Percentiles rank a stretch among this genome's conserved stretches.
Evolutionary conservation across 1,140 invertebrate species (phyloP).

Genomic region (Sarcophaga peregrina): DNA sequence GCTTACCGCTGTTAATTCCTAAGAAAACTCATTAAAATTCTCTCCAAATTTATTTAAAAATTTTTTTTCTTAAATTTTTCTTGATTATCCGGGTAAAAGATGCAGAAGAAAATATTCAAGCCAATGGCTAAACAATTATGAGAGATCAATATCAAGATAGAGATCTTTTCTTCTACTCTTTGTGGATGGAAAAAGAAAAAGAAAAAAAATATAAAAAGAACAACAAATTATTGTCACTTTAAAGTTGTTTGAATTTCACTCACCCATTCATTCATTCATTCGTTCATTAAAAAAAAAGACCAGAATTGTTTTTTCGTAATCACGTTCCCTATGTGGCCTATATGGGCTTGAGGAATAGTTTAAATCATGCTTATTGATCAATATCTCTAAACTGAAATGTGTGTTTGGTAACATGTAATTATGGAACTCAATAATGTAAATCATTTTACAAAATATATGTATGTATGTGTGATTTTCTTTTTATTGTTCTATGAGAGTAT

Average conservation of each 20-base stretch:
- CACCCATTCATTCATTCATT: neutral
- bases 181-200: no score
- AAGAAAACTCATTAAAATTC: conserved; percentile 11
- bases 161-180: neutral
- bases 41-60: neutral
- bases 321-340: neutral
- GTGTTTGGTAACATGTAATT: conserved; percentile 16
- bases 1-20: conserved; percentile 6
- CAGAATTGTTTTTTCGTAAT: neutral
- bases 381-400: neutral
- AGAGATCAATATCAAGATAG: conserved; percentile 13
- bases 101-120: neutral
- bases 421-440: conserved; percentile 12
- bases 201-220: neutral
- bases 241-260: neutral
- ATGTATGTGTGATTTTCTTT: neutral
- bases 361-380: neutral
- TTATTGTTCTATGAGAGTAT: neutral
- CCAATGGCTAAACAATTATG: neutral
- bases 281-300: neutral
- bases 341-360: no score
- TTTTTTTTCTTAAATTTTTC: neutral
- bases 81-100: neutral
- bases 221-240: conserved; percentile 27
- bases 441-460: neutral